Evolutionary conservation across 2,888 invertebrate species (phyloP).

Genomic region (Pteria penguin): DNA sequence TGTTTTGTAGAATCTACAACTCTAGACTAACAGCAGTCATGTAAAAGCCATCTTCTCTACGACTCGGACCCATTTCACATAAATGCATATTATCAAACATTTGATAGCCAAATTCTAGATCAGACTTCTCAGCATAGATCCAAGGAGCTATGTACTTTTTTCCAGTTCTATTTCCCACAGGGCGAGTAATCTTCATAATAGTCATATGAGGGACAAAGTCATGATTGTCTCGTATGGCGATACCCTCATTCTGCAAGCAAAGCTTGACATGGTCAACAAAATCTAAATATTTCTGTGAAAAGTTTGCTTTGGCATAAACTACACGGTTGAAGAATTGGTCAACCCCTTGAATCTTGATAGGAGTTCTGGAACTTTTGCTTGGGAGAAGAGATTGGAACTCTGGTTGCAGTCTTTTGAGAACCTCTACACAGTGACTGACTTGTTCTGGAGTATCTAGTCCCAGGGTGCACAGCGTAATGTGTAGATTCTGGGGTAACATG

Average conservation of each 20-base stretch:
- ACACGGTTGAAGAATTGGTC: slow-evolving; percentile 79
- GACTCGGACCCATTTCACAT: slow-evolving; percentile 77
- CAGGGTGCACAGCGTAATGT: slow-evolving; percentile 80
- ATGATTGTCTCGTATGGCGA: slow-evolving; percentile 78
- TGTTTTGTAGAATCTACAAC: not conserved
- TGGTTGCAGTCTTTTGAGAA: slow-evolving; percentile 57
- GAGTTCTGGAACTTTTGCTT: slow-evolving; percentile 44
- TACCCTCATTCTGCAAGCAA: slow-evolving; percentile 68
- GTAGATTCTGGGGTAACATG: slow-evolving; percentile 75
- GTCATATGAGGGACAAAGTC: slow-evolving; percentile 81
- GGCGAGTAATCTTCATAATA: slow-evolving; percentile 79
- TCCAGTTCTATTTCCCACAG: slow-evolving; percentile 69
- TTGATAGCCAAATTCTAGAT: slow-evolving; percentile 77
- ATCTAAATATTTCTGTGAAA: slow-evolving; percentile 69
- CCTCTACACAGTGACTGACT: slow-evolving; percentile 64
- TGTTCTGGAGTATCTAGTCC: slow-evolving; percentile 76
- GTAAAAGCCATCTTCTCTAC: slow-evolving; percentile 79
- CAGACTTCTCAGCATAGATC: slow-evolving; percentile 72
- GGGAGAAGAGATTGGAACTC: slow-evolving; percentile 63
- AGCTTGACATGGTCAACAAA: slow-evolving; percentile 74
- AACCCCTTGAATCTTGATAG: slow-evolving; percentile 72
- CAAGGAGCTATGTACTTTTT: slow-evolving; percentile 75
- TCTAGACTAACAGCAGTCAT: slow-evolving; percentile 45
- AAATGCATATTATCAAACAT: slow-evolving; percentile 75
- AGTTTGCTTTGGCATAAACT: slow-evolving; percentile 77